These are phyloP conservation scores for Drosophila antonietae DNA, from an alignment of 2,888 invertebrate species.

Conservation along the genomic window DNA sequence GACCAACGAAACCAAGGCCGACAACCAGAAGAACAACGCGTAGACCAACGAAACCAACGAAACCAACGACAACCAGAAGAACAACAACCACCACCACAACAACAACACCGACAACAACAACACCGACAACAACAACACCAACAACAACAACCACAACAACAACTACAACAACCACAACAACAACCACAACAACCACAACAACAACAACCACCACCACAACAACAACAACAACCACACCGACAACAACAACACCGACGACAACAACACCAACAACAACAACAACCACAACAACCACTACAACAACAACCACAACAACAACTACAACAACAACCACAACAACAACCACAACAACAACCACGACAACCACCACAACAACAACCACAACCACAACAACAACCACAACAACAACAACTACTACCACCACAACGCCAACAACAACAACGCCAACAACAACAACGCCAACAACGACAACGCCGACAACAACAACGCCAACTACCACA, in stretches of 20 bases:
- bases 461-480: not conserved
- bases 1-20: not conserved
- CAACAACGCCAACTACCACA: not conserved
- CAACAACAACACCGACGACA: rapidly evolving
- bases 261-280: not conserved
- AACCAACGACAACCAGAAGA: too few relatives aligned
- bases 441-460: not conserved
- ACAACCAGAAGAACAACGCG: not conserved
- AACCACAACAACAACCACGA: rapidly evolving
- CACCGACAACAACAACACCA: rapidly evolving
- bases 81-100: not conserved
- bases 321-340: not conserved
- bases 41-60: not conserved
- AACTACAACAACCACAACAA: not conserved
- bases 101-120: not conserved
- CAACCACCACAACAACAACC: not conserved
- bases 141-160: not conserved
- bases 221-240: not conserved
- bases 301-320: not conserved
- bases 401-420: not conserved
- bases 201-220: not conserved
- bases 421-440: not conserved
- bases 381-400: not conserved
- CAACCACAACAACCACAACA: not conserved
- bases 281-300: not conserved